These are phyloP conservation scores for Cosmopolites sordidus DNA, from an alignment of 2,888 invertebrate genomes.

Conservation along the genomic window DNA sequence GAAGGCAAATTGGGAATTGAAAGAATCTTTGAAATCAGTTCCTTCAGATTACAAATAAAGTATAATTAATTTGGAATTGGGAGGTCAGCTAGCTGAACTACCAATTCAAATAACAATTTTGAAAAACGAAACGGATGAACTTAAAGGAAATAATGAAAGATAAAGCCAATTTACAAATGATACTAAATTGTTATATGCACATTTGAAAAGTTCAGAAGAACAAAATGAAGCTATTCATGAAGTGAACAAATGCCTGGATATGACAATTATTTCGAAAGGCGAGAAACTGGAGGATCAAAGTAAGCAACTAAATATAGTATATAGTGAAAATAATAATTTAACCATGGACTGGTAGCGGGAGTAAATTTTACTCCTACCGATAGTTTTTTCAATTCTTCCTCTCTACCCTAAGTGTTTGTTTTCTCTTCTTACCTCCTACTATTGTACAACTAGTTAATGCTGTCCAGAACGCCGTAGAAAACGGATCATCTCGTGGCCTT, in stretches of 20 bases:
- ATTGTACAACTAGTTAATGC: too few species aligned
- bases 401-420: too few species aligned
- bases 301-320: too few species aligned
- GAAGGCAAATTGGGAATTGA: not conserved
- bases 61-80: not conserved
- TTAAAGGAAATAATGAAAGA: not conserved
- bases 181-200: not conserved
- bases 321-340: too few species aligned
- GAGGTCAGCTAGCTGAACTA: not conserved
- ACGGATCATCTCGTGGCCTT: too few species aligned
- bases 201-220: not conserved
- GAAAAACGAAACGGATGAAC: not conserved
- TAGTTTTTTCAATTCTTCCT: too few species aligned
- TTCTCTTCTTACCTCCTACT: too few species aligned
- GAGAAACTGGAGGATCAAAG: too few species aligned
- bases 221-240: slow-evolving; percentile 1
- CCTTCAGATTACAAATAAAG: not conserved
- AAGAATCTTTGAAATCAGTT: not conserved
- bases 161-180: not conserved
- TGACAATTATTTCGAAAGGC: too few species aligned
- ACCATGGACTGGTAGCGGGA: too few species aligned
- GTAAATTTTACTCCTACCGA: too few species aligned
- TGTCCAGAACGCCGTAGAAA: too few species aligned
- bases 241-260: not conserved
- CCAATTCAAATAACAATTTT: not conserved